Evolutionary conservation across 1,140 invertebrate species (phyloP), one percentile per base, ranked within the genome.

Genomic region (Scaptomyza hsui): DNA sequence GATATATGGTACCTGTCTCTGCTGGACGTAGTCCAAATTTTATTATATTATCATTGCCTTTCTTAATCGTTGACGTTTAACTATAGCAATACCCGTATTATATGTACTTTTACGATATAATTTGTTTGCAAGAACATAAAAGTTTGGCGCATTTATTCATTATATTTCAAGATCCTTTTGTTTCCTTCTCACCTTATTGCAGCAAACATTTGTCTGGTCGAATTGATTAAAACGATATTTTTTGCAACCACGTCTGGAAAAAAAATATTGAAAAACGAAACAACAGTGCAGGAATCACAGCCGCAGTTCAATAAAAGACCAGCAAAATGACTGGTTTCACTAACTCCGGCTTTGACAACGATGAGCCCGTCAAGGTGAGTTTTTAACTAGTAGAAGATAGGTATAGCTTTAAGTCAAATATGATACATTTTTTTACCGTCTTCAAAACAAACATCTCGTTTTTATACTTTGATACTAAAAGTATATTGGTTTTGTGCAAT

Each of bases 311-410:
- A 41, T n/a, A 61, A 59, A 62, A 41, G 56, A 35, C 77, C 77
- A 81, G 73, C 77, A 90, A 89, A 53, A 90, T 90, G 89, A 90
- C 89, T 72, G 89, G 89, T 71, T 90, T 90, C 44, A 90, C 73
- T 49, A 90, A 90, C 74, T 71, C 65, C 35, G 89, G 85, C 64
- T 90, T 90, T 56, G 89, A 90, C 70, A 90, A 90, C 71, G 89
- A 90, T 76, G 89, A 90, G 77, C 89, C 89, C 51, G 85, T 90
- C 72, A 90, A 90, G 89, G 89, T 90, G 67, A 89, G 89, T 73
- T 9, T 42, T 51, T 9, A 19, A 19, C 16, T 42, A 29, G 45
- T 5, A n/a, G n/a, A n/a, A 26, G 4, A 6, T 26, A 26, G 6
- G 6, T 0, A 26, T 26, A 26, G 0, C 6, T 26, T 4, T 1